Base-by-base conservation (phyloP, 2,888 invertebrate species). In the Horisme vitalbata region DNA sequence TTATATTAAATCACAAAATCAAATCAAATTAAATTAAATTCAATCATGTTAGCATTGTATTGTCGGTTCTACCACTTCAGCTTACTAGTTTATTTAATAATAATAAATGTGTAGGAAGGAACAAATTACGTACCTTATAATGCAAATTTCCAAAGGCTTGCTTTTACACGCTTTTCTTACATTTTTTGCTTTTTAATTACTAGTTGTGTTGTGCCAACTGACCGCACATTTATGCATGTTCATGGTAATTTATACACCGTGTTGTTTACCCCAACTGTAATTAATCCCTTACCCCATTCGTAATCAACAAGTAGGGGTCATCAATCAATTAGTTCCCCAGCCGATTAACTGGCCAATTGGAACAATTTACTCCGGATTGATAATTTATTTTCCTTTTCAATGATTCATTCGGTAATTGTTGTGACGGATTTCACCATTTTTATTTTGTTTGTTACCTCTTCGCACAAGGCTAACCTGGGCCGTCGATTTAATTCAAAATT, bases 221-320 rank as follows among this genome's bases (percentile, higher is more conserved):
- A 57, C 57, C 55, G 57, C 45, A 41, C 47, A 28, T 18, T 21
- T 26, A 36, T 20, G 9, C 20, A 26, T 35, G 10, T 39, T 3
- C 30, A 41, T 28, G 14, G 30, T 4, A 34, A 32, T 27, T 43
- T 39, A 51, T 41, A 23, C 27, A 26, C 9, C 32, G 27, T 7
- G 15, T 15, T 31, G 34, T 31, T 49, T 35, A 48, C 41, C 18
- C 4, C 5, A 41, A 33, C 30, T 39, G 37, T 36, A 33, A 33
- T 33, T 23, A 12, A 24, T 11, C 13, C 37, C 31, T 38, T 41
- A 23, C 39, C 34, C 30, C 28, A 24, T 38, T 27, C 32, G 48
- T 51, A 39, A 44, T 55, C 50, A 57, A 50, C 57, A 57, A 50
- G 52, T 57, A 26, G 34, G 24, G 30, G 24, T 38, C 41, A 35